A percentile compares a stretch with the other conserved stretches of the same genome.
These are phyloP conservation scores for Heliothis virescens DNA, from an alignment of 1,140 invertebrate species.

Conservation along the genomic window DNA sequence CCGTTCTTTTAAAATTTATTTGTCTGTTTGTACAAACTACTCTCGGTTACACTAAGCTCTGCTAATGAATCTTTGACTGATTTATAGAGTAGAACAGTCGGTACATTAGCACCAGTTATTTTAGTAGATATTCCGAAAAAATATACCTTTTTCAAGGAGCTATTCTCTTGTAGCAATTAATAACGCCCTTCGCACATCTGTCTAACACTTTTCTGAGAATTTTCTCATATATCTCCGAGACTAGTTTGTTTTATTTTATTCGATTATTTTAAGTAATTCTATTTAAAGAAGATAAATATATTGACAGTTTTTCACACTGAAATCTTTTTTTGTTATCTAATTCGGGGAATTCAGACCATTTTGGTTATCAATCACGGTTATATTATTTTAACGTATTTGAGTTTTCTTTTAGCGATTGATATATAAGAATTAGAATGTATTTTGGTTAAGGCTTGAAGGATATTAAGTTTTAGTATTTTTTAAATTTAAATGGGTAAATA, in stretches of 20 bases:
- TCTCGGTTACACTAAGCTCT: background rate
- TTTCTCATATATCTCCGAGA: background rate
- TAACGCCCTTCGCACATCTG: background rate
- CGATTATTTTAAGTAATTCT: too few relatives aligned
- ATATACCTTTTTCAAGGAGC: background rate
- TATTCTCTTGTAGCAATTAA: background rate
- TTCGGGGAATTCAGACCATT: background rate
- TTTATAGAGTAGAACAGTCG: background rate
- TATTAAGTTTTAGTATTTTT: too few relatives aligned
- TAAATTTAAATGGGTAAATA: too few relatives aligned
- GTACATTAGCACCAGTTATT: conserved; percentile 3
- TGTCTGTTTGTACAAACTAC: background rate
- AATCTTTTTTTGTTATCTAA: background rate
- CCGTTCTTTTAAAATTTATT: conserved; percentile 25
- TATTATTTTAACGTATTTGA: background rate
- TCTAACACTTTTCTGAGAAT: conserved; percentile 2
- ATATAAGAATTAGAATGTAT: too few relatives aligned
- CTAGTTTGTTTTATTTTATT: background rate
- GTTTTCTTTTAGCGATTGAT: too few relatives aligned
- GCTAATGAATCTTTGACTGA: conserved; percentile 20
- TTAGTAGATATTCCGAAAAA: background rate
- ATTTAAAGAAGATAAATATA: background rate
- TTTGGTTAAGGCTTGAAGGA: too few relatives aligned
- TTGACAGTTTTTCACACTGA: background rate
- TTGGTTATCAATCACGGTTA: background rate